Base-by-base conservation (phyloP, 1,140 invertebrate species). In the Magallana ariakensis region DNA sequence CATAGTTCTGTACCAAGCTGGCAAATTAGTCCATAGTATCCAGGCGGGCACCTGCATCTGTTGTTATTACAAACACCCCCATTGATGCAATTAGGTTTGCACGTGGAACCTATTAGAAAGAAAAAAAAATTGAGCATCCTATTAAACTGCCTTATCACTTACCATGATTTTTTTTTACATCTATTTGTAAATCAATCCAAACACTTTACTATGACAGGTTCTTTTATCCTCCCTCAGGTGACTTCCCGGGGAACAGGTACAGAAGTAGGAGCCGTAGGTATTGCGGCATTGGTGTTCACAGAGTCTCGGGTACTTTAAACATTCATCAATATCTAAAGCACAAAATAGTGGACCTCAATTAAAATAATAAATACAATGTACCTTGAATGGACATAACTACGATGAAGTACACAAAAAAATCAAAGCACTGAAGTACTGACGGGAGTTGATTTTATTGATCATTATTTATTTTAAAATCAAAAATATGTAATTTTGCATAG, bases 281-380 rank as follows among this genome's bases (percentile, higher is more conserved):
- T 90, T 90, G 4, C 89, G 82, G 80, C 90, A 90, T 53, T 96
- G 96, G 88, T 96, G 96, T 91, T 97, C 96, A 95, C 97, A 98
- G 8, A 85, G 60, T 1, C 56, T 81, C 1, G 54, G 15, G 10
- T 83, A 46, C 46, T 57, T 22, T 0, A 10, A 15, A 62, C 89
- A 90, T 75, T 90, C 89, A 83, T 90, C 57, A 16, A 88, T 66
- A 86, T 90, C 89, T 88, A 66, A 66, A 19, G 19, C 62, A 66
- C n/a, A 16, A n/a, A 16, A 6, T 10, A 19, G 9, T 19, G n/a
- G 13, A 60, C 15, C n/a, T 3, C 57, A 16, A 1, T 60, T 4
- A n/a, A 15, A 60, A 60, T 13, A 11, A 16, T 15, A n/a, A 60
- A 60, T 13, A n/a, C n/a, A n/a, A n/a, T n/a, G n/a, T n/a, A 13